A percentile compares a stretch with the other conserved stretches of the same genome.
phyloP scores from a whole-genome alignment of 2,888 invertebrate genomes.

The Spodoptera littoralis region DNA sequence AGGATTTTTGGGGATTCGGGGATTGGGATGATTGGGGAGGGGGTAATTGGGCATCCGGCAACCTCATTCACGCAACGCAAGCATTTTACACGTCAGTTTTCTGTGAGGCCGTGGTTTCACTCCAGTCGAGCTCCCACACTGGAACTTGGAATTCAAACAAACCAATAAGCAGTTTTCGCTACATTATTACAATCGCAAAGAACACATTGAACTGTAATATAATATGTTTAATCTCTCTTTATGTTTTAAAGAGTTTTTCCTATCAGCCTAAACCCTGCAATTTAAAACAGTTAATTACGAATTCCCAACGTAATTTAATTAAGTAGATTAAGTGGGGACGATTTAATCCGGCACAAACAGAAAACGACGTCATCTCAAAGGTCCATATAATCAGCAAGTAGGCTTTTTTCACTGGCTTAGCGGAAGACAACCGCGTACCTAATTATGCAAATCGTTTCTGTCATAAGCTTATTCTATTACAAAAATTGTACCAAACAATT shows the following conservation, averaged over 20 bases:
- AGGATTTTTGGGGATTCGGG: too few species aligned
- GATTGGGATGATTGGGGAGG: too few species aligned
- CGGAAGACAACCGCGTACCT: slow-evolving; percentile 57
- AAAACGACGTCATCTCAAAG: slow-evolving; percentile 15
- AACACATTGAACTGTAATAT: too few species aligned
- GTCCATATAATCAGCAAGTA: slow-evolving; percentile 46
- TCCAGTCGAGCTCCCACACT: too few species aligned
- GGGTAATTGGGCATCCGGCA: too few species aligned
- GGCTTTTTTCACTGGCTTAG: slow-evolving; percentile 44
- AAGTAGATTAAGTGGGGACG: slow-evolving; percentile 20
- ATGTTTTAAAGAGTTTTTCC: slow-evolving; percentile 8
- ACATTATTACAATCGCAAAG: too few species aligned
- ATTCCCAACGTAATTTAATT: slow-evolving; percentile 22
- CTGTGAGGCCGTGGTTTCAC: too few species aligned
- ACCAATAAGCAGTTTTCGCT: too few species aligned
- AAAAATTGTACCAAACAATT: slow-evolving; percentile 56
- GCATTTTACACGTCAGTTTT: too few species aligned
- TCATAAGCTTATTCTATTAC: slow-evolving; percentile 64
- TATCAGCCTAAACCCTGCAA: slow-evolving; percentile 15
- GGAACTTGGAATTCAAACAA: too few species aligned
- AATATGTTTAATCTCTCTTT: background rate
- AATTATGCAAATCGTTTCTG: slow-evolving; percentile 70
- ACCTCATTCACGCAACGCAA: too few species aligned
- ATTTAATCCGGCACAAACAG: slow-evolving; percentile 31
- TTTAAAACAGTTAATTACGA: slow-evolving; percentile 28